Conservation (phyloP, 2,888 invertebrate genomes). For the Acrocyrtus sp. region DNA sequence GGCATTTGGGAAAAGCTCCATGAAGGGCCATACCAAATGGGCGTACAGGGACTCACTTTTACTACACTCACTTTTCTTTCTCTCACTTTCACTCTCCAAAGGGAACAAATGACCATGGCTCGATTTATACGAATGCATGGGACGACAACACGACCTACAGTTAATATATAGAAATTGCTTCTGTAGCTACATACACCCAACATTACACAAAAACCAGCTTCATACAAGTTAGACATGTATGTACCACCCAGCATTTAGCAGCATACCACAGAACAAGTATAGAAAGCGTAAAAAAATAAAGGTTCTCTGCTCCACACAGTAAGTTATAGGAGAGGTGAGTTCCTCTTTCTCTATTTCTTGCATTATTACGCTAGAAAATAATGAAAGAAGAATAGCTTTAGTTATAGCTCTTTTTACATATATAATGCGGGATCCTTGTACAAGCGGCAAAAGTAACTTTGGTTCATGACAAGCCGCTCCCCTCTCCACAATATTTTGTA, state of each 20-base stretch:
- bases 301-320: not conserved
- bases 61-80: conserved; percentile 50
- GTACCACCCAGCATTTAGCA: not conserved
- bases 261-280: not conserved
- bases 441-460: conserved; percentile 1
- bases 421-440: not conserved
- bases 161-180: too few relatives aligned
- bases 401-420: not conserved
- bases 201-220: not conserved
- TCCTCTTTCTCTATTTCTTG: not conserved
- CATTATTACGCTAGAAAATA: not conserved
- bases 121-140: conserved; percentile 21
- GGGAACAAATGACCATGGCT: conserved; percentile 44
- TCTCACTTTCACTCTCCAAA: conserved; percentile 45
- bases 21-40: conserved; percentile 61
- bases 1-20: conserved; percentile 59
- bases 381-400: not conserved
- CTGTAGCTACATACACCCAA: too few relatives aligned
- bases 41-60: conserved; percentile 59
- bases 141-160: too few relatives aligned
- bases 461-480: conserved; percentile 27
- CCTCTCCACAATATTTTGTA: conserved; percentile 4
- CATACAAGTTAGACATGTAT: not conserved
- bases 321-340: too few relatives aligned
- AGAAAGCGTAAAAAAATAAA: not conserved